A percentile compares a stretch with the other conserved stretches of the same genome.
Evolutionary conservation across 2,797 vertebrate species (phyloP).

Genomic region (Urophycis tenuis): DNA sequence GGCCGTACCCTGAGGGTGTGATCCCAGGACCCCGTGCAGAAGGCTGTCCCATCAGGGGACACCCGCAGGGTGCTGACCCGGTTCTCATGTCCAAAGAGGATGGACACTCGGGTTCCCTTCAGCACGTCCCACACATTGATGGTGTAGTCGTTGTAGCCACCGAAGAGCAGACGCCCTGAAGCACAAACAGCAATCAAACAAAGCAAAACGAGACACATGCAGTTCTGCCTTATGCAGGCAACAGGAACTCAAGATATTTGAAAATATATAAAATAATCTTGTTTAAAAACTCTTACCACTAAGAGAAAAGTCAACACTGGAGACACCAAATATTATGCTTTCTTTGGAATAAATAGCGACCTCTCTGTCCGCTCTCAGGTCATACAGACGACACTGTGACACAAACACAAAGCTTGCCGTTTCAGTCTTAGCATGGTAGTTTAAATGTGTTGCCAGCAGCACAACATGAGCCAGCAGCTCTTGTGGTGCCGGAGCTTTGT

Average conservation of each 20-base stretch:
- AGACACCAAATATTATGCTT: constrained; percentile 98
- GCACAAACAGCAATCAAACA: neutral
- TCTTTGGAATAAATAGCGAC: constrained; percentile 98
- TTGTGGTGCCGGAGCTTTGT: neutral
- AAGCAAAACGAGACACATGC: neutral
- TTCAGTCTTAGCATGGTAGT: neutral
- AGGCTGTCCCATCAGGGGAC: constrained; percentile 91
- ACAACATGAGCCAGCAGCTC: neutral
- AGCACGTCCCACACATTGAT: constrained; percentile 99
- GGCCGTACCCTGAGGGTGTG: constrained; percentile 86
- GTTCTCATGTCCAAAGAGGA: constrained; percentile 96
- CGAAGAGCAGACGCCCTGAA: constrained; percentile 88
- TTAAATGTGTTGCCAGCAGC: neutral
- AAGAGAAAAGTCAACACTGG: constrained; percentile 99
- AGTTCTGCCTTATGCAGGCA: neutral
- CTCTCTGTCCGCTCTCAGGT: constrained; percentile 95
- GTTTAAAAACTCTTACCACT: constrained; percentile 77
- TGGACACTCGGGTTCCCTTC: constrained; percentile 91
- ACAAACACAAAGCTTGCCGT: constrained; percentile 17
- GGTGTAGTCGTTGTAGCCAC: constrained; percentile 97
- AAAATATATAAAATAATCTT: neutral
- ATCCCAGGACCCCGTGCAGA: constrained; percentile 98
- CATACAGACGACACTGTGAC: constrained; percentile 90
- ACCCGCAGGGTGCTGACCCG: constrained; percentile 92
- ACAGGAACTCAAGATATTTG: neutral